A percentile compares a stretch with the other conserved stretches of the same genome.
Conservation (phyloP, 2,797 vertebrate species). For the Psittacula echo region DNA sequence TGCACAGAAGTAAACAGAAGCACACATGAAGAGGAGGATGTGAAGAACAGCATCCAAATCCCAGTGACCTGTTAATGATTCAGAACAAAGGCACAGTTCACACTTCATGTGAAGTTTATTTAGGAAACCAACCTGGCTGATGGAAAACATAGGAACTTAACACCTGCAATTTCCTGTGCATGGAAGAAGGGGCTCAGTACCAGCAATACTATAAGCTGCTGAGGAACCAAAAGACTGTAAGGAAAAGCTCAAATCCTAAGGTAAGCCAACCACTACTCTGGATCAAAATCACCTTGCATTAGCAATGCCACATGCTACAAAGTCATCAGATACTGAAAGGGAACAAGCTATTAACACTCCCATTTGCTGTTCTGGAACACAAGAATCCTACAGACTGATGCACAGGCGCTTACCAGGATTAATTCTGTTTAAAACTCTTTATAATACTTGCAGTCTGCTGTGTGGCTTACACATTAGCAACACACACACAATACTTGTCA, state of each 20-base stretch:
- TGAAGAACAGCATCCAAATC: neutral
- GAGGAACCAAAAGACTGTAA: neutral
- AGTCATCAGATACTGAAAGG: neutral
- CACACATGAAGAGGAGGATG: neutral
- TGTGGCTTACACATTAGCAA: neutral
- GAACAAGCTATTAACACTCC: neutral
- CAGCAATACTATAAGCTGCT: rapidly evolving
- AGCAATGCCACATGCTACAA: rapidly evolving
- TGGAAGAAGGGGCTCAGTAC: rapidly evolving
- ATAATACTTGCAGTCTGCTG: neutral
- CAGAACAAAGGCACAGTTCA: neutral
- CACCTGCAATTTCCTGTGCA: neutral
- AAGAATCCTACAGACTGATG: neutral
- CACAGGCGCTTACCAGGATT: neutral
- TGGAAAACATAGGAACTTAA: neutral
- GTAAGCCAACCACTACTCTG: neutral
- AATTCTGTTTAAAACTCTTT: neutral
- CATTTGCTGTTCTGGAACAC: neutral
- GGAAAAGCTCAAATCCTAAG: neutral
- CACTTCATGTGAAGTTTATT: neutral
- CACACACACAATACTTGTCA: rapidly evolving
- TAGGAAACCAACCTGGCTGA: neutral
- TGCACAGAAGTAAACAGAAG: neutral
- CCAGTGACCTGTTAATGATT: neutral
- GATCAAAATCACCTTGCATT: neutral